These are phyloP conservation scores for Malurus melanocephalus DNA, from an alignment of 2,113 vertebrate genomes.

Conservation along the genomic window DNA sequence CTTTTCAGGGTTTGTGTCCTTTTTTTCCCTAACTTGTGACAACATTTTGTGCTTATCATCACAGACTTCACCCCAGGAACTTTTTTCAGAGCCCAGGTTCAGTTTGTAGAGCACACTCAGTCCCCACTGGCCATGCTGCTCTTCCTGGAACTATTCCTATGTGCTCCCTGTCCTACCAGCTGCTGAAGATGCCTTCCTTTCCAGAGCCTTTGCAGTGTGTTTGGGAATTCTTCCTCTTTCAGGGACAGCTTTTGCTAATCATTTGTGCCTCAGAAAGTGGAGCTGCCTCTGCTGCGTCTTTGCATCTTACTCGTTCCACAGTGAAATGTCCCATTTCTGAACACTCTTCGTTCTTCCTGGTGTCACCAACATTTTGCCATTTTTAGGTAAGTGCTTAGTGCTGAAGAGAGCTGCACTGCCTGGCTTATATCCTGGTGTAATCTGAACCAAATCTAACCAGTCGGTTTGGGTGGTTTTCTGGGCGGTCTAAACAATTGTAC, in stretches of 20 bases:
- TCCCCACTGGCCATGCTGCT: background rate
- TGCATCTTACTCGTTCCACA: fast-evolving
- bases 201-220: background rate
- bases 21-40: background rate
- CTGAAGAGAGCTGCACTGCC: background rate
- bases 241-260: background rate
- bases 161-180: background rate
- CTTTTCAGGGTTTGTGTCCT: background rate
- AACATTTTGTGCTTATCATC: background rate
- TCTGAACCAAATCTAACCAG: background rate
- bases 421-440: background rate
- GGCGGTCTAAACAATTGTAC: background rate
- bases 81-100: background rate
- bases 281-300: background rate
- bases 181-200: background rate
- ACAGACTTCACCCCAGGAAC: background rate
- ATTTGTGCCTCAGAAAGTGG: background rate
- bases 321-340: background rate
- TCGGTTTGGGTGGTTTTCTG: background rate
- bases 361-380: background rate
- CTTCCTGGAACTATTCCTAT: background rate
- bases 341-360: background rate
- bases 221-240: background rate
- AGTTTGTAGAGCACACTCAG: background rate
- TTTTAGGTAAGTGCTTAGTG: background rate